Conservation (phyloP, 2,797 vertebrate genomes). For the Thripadectes ignobilis region DNA sequence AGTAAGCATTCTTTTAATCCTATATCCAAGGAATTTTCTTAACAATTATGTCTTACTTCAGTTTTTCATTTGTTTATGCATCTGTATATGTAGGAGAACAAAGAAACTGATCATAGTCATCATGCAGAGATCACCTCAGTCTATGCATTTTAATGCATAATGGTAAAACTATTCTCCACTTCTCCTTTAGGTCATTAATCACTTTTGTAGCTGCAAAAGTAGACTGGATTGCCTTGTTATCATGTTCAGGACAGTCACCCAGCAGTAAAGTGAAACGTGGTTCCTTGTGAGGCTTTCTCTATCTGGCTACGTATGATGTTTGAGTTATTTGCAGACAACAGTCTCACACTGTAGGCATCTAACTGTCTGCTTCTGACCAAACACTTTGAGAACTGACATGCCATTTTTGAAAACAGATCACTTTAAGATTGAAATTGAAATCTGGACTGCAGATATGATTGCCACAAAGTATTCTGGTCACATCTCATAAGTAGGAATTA, state of each 20-base stretch:
- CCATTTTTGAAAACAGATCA: neutral
- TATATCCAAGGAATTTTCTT: neutral
- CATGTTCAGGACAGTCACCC: neutral
- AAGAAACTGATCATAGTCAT: accelerated
- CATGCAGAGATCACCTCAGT: neutral
- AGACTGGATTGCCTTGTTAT: accelerated
- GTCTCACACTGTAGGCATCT: neutral
- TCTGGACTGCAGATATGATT: neutral
- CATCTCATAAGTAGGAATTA: conserved; percentile 14
- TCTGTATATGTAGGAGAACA: neutral
- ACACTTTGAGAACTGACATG: neutral
- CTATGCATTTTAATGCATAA: neutral
- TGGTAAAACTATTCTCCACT: neutral
- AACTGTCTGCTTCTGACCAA: neutral
- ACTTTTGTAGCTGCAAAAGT: neutral
- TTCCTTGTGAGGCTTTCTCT: neutral
- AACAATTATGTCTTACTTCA: neutral
- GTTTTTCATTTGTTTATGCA: neutral
- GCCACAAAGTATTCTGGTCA: conserved; percentile 18
- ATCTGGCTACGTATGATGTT: neutral
- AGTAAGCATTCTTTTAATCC: neutral
- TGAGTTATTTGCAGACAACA: neutral
- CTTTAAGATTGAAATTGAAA: neutral
- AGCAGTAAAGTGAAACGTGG: neutral
- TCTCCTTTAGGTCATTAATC: neutral